Base-by-base conservation (phyloP, 2,888 invertebrate genomes). In the Drosophila maculinotata region DNA sequence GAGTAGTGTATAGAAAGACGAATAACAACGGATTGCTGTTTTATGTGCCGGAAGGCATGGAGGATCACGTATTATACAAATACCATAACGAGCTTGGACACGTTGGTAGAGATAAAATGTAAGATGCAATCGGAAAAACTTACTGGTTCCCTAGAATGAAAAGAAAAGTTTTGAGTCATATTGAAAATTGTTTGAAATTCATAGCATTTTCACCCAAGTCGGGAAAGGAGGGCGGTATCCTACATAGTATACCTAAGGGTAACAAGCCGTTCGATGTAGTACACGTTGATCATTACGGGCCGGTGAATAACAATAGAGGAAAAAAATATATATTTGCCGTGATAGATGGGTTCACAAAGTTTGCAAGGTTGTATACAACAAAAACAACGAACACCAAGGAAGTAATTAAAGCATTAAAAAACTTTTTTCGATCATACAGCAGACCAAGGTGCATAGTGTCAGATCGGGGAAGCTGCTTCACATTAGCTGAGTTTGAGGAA, bases 101-200 rank as follows among this genome's bases (percentile, higher is more conserved):
- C 44, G 17, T 62, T n/a, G 68, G 63, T 45, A 67, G 28, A 9
- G 35, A 35, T 3, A 47, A 49, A 28, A 47, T 47, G 25, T 31
- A 8, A 20, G n/a, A 15, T 30, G 28, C 49, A 8, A 30, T 72
- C 3, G 33, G 14, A 17, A 44, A 77, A 33, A 67, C 73, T 6
- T 92, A 90, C 68, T 92, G 90, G 90, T 92, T 92, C 54, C 88
- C 89, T 0, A 81, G 82, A 8, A 89, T 92, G 89, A 57, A 48
- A 35, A 12, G 0, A 1, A 63, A 56, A n/a, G n/a, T n/a, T n/a
- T n/a, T n/a, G n/a, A n/a, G n/a, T n/a, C n/a, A n/a, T n/a, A n/a
- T n/a, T n/a, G 33, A 53, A 6, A 58, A 58, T 39, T 62, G 47
- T 26, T 20, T 62, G 1, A 48, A 62, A 12, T 62, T 36, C 8